Base-by-base conservation (phyloP, 2,797 vertebrate species). In the Melanotaenia boesemani region DNA sequence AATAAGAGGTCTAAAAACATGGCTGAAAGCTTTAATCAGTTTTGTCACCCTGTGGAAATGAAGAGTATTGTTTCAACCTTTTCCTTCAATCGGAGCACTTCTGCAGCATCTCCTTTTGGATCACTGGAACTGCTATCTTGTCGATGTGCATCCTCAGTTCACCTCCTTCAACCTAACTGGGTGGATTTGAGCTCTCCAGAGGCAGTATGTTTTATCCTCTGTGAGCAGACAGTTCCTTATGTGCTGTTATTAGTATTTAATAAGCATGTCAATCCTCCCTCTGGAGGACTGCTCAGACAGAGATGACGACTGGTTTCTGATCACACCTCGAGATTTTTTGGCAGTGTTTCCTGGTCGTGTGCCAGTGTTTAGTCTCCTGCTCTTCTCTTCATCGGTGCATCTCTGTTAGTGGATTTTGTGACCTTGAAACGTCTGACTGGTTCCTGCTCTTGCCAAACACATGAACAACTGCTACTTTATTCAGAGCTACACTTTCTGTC, bases 351-450 rank as follows among this genome's bases (percentile, higher is more conserved):
- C 69, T 89, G 87, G 81, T 48, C 7, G 26, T 7, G 11, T 58
- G 87, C 79, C 87, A 80, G 77, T 60, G 16, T 85, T 84, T 73
- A 9, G 56, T 82, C 77, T 87, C 70, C 56, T 36, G 57, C 59
- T 81, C 64, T 16, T 63, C 80, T 71, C 52, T 73, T 75, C 60
- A 41, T 26, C 50, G 73, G 71, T 75, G 71, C 72, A 39, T 75
- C 73, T 76, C 76, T 79, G 67, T 4, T 39, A 63, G 30, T 72
- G 77, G 77, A 76, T 75, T 55, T 16, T 70, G 79, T 71, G 82
- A 92, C 92, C 91, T 91, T 91, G 87, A 89, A 86, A 76, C 16
- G 78, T 85, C 74, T 80, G 74, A 2, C 74, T 48, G 39, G 70
- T 74, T 83, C 66, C 60, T 30, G 59, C 81, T 85, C 60, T 66